Evolutionary conservation across 2,888 invertebrate genomes (phyloP).

Genomic region (Nowickia ferox): DNA sequence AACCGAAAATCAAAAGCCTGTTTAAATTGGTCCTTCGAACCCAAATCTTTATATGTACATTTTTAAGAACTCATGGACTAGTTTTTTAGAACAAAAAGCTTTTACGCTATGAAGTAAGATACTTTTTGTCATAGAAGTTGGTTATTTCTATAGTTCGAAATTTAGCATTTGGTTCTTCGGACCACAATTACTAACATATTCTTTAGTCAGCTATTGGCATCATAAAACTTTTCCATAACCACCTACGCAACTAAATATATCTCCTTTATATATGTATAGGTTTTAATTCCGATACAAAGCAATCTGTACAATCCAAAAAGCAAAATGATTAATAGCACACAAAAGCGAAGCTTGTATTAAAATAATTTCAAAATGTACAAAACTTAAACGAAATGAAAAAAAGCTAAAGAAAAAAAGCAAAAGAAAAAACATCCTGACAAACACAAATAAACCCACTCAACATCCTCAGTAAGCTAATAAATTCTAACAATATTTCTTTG

Average conservation of each 20-base stretch:
- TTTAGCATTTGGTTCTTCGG: too few species aligned
- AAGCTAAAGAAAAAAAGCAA: not conserved
- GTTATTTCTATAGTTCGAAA: too few species aligned
- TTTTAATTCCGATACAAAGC: slow-evolving; percentile 34
- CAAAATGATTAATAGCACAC: slow-evolving; percentile 65
- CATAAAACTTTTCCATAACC: not conserved
- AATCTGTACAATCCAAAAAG: slow-evolving; percentile 30
- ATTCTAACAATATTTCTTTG: slow-evolving; percentile 41
- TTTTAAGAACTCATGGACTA: too few species aligned
- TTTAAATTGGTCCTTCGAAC: too few species aligned
- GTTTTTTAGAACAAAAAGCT: too few species aligned
- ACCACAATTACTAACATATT: too few species aligned
- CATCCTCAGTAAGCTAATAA: slow-evolving; percentile 50
- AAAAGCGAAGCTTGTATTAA: slow-evolving; percentile 33
- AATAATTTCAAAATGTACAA: slow-evolving; percentile 38
- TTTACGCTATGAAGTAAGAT: too few species aligned
- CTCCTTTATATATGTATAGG: not conserved
- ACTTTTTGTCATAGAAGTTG: too few species aligned
- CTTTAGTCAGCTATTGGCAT: not conserved
- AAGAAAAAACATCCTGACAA: not conserved
- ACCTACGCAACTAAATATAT: not conserved
- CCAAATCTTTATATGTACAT: too few species aligned
- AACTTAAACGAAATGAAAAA: not conserved
- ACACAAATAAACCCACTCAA: slow-evolving; percentile 14
- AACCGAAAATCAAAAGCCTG: too few species aligned